Conservation (phyloP, 2,888 invertebrate genomes). For the Trimorus sp. region DNA sequence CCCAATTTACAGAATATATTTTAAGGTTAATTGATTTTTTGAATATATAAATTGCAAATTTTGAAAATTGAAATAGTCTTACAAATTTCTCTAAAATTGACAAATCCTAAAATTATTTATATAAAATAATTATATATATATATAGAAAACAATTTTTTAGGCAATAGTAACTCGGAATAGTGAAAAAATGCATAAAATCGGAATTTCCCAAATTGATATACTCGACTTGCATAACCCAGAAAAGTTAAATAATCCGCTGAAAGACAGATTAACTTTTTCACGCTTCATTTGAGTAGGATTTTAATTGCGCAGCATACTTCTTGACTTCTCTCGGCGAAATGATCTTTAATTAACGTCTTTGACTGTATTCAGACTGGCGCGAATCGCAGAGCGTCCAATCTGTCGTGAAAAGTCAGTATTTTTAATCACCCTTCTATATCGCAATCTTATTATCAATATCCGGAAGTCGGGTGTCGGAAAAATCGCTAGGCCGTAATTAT, state of each 20-base stretch:
- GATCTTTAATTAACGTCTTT: constrained; percentile 38
- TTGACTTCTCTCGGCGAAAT: constrained; percentile 24
- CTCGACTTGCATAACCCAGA: too few relatives aligned
- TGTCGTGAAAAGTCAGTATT: constrained; percentile 36
- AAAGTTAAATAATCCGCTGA: constrained; percentile 22
- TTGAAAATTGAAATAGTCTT: too few relatives aligned
- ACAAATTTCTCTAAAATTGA: too few relatives aligned
- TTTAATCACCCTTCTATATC: constrained; percentile 27
- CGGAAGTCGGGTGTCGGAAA: constrained; percentile 18
- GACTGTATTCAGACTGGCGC: constrained; percentile 16
- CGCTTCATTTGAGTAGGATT: constrained; percentile 29
- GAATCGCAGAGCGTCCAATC: constrained; percentile 21
- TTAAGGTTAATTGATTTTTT: too few relatives aligned
- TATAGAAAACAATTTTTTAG: too few relatives aligned
- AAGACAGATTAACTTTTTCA: constrained; percentile 17
- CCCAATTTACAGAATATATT: too few relatives aligned
- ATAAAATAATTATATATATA: too few relatives aligned
- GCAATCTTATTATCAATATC: constrained; percentile 25
- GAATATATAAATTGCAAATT: too few relatives aligned
- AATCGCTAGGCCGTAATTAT: constrained; percentile 6
- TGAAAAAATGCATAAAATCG: constrained; percentile 11
- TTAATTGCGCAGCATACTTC: constrained; percentile 35
- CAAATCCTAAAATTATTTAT: too few relatives aligned
- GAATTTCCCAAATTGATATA: not conserved
- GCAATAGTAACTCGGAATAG: not conserved